These are phyloP conservation scores for Pristionchus maxplancki DNA, from an alignment of 2,888 invertebrate species.

Conservation along the genomic window DNA sequence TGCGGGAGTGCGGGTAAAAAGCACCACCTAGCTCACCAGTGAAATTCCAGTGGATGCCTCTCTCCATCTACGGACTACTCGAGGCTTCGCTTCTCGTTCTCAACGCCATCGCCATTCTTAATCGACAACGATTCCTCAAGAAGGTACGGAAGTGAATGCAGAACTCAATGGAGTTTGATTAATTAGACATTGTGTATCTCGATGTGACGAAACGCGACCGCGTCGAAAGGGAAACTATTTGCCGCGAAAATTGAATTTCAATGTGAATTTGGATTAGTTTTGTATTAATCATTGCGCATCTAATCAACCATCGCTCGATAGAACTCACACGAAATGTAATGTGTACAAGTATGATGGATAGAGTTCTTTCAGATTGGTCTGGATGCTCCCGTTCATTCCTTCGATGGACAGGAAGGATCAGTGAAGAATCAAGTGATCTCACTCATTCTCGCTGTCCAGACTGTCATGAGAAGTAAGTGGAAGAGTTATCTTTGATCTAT, in stretches of 20 bases:
- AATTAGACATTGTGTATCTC: background rate
- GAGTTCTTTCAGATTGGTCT: slow-evolving; percentile 62
- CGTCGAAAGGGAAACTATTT: too few relatives aligned
- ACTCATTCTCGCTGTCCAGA: slow-evolving; percentile 92
- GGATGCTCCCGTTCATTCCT: slow-evolving; percentile 64
- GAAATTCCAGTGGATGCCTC: slow-evolving; percentile 82
- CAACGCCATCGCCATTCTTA: slow-evolving; percentile 94
- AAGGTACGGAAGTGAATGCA: slow-evolving; percentile 62
- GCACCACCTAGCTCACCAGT: too few relatives aligned
- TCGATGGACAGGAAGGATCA: slow-evolving; percentile 81
- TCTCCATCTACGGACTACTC: slow-evolving; percentile 93
- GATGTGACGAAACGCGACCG: too few relatives aligned
- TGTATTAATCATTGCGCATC: too few relatives aligned
- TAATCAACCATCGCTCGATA: too few relatives aligned
- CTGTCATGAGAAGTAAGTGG: slow-evolving; percentile 93
- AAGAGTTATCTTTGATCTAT: background rate
- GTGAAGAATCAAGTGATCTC: slow-evolving; percentile 92
- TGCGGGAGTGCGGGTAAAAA: too few relatives aligned
- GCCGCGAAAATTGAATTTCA: too few relatives aligned
- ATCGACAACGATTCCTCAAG: slow-evolving; percentile 92
- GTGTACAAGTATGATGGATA: background rate
- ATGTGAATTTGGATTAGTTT: too few relatives aligned
- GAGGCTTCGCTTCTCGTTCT: slow-evolving; percentile 92
- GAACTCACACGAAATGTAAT: too few relatives aligned
- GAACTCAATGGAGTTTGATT: too few relatives aligned